A percentile compares a stretch with the other conserved stretches of the same genome.
Evolutionary conservation across 2,888 invertebrate genomes (phyloP).

Genomic region (Physocephala rufipes): DNA sequence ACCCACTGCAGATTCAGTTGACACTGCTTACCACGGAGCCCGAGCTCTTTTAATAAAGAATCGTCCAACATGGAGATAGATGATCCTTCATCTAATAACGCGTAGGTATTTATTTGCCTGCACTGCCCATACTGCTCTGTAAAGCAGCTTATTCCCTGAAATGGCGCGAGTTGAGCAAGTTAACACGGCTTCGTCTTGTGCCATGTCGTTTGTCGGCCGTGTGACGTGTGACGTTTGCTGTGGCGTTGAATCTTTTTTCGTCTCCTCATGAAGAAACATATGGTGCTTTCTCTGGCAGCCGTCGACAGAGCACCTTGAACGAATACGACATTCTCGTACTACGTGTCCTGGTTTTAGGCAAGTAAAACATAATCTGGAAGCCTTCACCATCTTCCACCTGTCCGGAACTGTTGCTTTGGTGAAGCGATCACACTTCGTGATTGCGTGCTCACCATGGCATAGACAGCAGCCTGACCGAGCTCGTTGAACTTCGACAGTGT

Average conservation of each 20-base stretch:
- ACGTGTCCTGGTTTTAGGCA: background rate
- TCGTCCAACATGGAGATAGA: background rate
- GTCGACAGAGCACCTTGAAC: background rate
- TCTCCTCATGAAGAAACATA: background rate
- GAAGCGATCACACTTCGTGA: conserved; percentile 1
- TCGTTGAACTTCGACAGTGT: background rate
- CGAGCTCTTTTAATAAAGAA: background rate
- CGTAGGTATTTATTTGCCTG: too few species aligned
- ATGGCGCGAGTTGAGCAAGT: too few species aligned
- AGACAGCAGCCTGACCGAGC: background rate
- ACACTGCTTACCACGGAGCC: background rate
- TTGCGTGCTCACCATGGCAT: background rate
- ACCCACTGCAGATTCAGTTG: background rate
- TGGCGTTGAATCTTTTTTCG: background rate
- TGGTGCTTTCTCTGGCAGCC: background rate
- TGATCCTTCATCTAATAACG: too few species aligned
- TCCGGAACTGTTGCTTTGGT: background rate
- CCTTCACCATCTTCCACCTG: conserved; percentile 9
- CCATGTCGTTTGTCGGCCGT: background rate
- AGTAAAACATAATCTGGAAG: background rate
- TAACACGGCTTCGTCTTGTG: background rate
- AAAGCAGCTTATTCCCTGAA: too few species aligned
- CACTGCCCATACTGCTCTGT: too few species aligned
- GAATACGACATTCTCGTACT: background rate
- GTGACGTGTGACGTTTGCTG: background rate